Evolutionary conservation across 37 sponge, comb jelly and placozoan genomes (phyloP).

Genomic region (Haliclona indistincta): DNA sequence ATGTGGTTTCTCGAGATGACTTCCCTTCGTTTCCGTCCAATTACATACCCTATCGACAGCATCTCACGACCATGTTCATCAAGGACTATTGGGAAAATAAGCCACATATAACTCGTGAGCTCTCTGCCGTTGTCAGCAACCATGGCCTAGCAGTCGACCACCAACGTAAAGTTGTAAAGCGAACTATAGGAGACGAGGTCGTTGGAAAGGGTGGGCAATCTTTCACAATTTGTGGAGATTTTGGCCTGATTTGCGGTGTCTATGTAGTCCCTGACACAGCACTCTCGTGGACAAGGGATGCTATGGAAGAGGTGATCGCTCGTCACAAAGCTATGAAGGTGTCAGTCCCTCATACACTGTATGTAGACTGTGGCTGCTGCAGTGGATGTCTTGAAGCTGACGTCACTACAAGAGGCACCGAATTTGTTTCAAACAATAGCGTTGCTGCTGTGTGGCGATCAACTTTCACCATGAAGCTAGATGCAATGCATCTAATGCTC

Average conservation of each 20-base stretch:
- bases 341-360: constrained; percentile 6
- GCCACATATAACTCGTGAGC: constrained; percentile 31
- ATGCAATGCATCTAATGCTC: constrained; percentile 37
- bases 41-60: constrained; percentile 18
- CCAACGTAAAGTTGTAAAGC: constrained; percentile 46
- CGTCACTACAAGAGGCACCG: not conserved
- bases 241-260: constrained; percentile 35
- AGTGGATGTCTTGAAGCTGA: no score
- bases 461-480: constrained; percentile 21
- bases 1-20: constrained; percentile 36
- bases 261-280: constrained; percentile 39
- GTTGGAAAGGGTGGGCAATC: constrained; percentile 52
- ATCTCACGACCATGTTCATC: constrained; percentile 29
- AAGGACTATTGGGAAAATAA: constrained; percentile 32
- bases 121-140: constrained; percentile 22
- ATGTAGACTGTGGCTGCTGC: constrained; percentile 10
- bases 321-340: constrained; percentile 1
- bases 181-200: constrained; percentile 30
- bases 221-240: constrained; percentile 47
- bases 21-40: constrained; percentile 46
- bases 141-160: constrained; percentile 46
- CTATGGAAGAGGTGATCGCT: constrained; percentile 36
- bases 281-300: constrained; percentile 44
- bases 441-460: constrained; percentile 26
- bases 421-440: not conserved